phyloP scores from a whole-genome alignment of 2,797 vertebrate genomes.

The Anas bernieri region DNA sequence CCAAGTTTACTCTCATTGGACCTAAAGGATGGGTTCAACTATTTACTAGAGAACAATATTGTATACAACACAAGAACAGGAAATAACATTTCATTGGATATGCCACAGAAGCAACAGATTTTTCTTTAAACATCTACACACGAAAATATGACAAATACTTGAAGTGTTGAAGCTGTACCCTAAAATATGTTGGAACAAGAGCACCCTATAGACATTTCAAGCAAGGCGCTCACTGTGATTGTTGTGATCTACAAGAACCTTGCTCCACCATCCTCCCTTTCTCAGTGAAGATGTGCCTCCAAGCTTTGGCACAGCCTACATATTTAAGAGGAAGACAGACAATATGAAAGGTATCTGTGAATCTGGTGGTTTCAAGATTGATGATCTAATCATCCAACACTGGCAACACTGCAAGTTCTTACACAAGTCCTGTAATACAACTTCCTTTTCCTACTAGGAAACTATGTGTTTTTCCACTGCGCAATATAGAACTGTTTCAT shows the following conservation, averaged over 20 bases:
- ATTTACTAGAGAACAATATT: not conserved
- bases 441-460: not conserved
- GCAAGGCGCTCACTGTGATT: no score
- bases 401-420: not conserved
- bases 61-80: not conserved
- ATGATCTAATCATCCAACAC: not conserved
- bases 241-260: fast-evolving
- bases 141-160: not conserved
- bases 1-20: not conserved
- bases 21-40: not conserved
- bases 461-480: not conserved
- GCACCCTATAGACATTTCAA: not conserved
- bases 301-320: not conserved
- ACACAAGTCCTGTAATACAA: not conserved
- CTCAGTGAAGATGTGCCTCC: not conserved
- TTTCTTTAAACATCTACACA: not conserved
- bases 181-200: not conserved
- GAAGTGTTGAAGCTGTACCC: not conserved
- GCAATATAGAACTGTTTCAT: not conserved
- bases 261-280: not conserved
- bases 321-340: not conserved
- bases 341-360: not conserved
- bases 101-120: not conserved
- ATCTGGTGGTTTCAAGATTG: not conserved
- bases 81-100: not conserved